Base-by-base conservation (phyloP, 2,113 vertebrate species). In the Ciconia maguari region DNA sequence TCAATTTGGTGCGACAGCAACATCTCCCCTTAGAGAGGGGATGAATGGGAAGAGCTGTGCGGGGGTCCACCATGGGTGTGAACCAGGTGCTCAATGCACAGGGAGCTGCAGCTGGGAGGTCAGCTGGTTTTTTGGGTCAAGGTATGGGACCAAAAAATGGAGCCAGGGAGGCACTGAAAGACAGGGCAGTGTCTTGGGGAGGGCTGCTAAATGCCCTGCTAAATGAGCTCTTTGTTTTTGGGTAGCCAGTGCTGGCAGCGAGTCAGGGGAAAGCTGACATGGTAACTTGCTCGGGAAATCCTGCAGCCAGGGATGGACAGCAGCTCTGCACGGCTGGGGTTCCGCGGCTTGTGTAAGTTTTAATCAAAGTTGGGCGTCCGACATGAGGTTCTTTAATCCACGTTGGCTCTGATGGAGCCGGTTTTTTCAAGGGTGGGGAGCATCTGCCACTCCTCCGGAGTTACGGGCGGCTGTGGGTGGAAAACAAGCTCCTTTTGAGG, bases 81-180 rank as follows among this genome's bases (percentile, higher is more conserved):
- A 72, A 62, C 25, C 0, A 0, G 29, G 11, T 27, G 48, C 41
- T 34, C 30, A 13, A 6, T 5, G 36, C 41, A 61, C 0, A 0
- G 1, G 66, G 77, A 41, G 44, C 48, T 89, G 41, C 52, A 36
- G 29, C 7, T 74, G 54, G 22, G 55, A 94, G 17, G 9, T 24
- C 1, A 2, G 27, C 41, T 83, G 16, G 0, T 19, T 71, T 68
- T 61, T 42, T 27, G 54, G 41, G 25, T 44, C 30, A 76, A 90
- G 41, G 41, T 70, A 70, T 0, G 0, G 19, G 30, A 75, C 75
- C 34, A 60, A 80, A 71, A 93, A 22, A 3, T 3, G 9, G 66
- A 41, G 15, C 42, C 44, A 78, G 51, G 65, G 85, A 90, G 55
- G 42, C 24, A 36, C 49, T 64, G 51, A 55, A 64, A 93, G 46